These are phyloP conservation scores for Matsumyia berberina DNA, from an alignment of 2,888 invertebrate species.

Conservation along the genomic window DNA sequence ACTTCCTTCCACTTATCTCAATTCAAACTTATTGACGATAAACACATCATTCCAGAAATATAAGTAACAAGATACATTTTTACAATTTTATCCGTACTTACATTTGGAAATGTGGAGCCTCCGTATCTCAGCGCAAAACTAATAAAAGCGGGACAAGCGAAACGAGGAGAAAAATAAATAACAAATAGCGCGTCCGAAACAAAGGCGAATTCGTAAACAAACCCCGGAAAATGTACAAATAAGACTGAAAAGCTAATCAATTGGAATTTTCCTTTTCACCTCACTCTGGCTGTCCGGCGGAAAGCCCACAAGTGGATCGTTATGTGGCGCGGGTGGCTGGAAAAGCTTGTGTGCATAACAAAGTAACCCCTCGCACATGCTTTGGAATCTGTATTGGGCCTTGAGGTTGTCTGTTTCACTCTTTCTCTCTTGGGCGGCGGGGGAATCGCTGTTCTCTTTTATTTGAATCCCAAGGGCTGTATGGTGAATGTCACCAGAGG, in stretches of 20 bases:
- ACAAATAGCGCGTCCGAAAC: neutral
- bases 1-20: no score
- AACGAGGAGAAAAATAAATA: slow-evolving; percentile 2
- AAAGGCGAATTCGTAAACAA: slow-evolving; percentile 50
- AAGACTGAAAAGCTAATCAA: slow-evolving; percentile 65
- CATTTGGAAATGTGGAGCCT: neutral
- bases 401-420: slow-evolving; percentile 26
- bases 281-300: slow-evolving; percentile 55
- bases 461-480: slow-evolving; percentile 24
- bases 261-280: slow-evolving; percentile 59
- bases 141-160: neutral
- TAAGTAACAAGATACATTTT: neutral
- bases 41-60: no score
- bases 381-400: slow-evolving; percentile 40
- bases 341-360: slow-evolving; percentile 66
- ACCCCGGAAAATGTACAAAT: slow-evolving; percentile 64
- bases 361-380: slow-evolving; percentile 34
- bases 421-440: slow-evolving; percentile 11
- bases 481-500: neutral
- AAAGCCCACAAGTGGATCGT: slow-evolving; percentile 70
- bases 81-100: slow-evolving; percentile 22
- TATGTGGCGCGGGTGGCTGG: slow-evolving; percentile 45
- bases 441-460: neutral
- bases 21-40: no score
- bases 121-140: neutral